A percentile compares a stretch with the other conserved stretches of the same genome.
These are phyloP conservation scores for Diorhabda elongata DNA, from an alignment of 1,140 invertebrate genomes.

Conservation along the genomic window DNA sequence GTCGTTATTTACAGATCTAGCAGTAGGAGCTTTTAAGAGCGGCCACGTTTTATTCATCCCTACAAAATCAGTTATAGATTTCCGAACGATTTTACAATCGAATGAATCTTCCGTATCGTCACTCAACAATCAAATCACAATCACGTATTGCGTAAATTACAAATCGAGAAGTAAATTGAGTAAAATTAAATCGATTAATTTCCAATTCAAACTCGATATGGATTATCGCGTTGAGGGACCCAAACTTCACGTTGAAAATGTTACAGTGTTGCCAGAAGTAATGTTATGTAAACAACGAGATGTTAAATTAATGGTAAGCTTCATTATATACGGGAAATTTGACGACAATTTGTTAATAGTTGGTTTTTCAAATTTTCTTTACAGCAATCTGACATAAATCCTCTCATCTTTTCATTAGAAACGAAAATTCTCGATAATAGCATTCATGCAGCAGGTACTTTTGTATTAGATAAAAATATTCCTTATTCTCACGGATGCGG, in stretches of 20 bases:
- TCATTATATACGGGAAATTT: background rate
- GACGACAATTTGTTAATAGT: too few species aligned
- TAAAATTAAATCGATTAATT: slow-evolving; percentile 6
- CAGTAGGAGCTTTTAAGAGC: slow-evolving; percentile 59
- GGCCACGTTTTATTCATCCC: slow-evolving; percentile 54
- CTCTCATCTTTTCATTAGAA: slow-evolving; percentile 4
- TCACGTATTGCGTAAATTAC: slow-evolving; percentile 22
- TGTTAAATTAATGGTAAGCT: slow-evolving; percentile 3
- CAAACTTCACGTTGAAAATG: background rate
- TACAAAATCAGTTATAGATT: slow-evolving; percentile 55
- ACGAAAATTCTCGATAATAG: background rate
- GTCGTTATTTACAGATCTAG: slow-evolving; percentile 50
- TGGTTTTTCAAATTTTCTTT: too few species aligned
- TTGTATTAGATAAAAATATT: slow-evolving; percentile 1
- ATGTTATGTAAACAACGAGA: background rate
- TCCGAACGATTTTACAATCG: slow-evolving; percentile 27
- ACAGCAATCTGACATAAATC: background rate
- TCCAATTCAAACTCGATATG: slow-evolving; percentile 12
- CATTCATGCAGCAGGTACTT: background rate
- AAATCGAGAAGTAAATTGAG: slow-evolving; percentile 11
- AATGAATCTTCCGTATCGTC: slow-evolving; percentile 26
- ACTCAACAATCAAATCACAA: slow-evolving; percentile 40
- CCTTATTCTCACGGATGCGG: slow-evolving; percentile 18
- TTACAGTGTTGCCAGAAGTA: background rate
- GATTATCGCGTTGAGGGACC: slow-evolving; percentile 12